Evolutionary conservation across 92 coral and sea anemone genomes (phyloP).

Genomic region (Virgularia gustaviana): DNA sequence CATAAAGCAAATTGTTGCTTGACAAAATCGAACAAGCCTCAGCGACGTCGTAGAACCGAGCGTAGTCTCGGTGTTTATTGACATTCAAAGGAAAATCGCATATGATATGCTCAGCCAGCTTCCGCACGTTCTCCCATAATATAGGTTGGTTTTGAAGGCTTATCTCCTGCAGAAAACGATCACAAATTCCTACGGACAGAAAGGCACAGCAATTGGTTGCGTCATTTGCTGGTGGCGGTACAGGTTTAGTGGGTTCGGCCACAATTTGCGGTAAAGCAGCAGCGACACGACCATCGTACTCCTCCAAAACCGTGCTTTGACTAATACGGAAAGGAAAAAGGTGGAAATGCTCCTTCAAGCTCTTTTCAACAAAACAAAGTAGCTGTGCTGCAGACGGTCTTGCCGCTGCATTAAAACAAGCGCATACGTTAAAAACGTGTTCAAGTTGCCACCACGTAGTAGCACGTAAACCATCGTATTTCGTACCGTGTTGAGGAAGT

Average conservation of each 20-base stretch:
- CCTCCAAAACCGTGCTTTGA: background rate
- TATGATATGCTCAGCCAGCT: constrained; percentile 20
- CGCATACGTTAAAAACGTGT: background rate
- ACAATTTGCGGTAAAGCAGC: background rate
- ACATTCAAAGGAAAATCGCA: constrained; percentile 11
- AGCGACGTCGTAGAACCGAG: constrained; percentile 7
- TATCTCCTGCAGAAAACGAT: constrained; percentile 20
- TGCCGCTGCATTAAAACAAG: background rate
- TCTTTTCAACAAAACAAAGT: background rate
- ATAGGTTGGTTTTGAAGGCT: background rate
- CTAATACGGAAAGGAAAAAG: background rate
- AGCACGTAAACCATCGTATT: background rate
- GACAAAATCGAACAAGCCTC: constrained; percentile 11
- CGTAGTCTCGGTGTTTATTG: constrained; percentile 16
- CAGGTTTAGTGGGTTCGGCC: background rate
- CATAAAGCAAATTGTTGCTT: background rate
- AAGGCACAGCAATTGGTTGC: constrained; percentile 44
- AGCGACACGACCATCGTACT: background rate
- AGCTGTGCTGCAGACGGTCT: constrained; percentile 3
- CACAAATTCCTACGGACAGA: constrained; percentile 42
- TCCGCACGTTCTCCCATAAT: constrained; percentile 9
- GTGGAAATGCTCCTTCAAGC: background rate
- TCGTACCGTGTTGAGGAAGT: constrained; percentile 7
- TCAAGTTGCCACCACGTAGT: constrained; percentile 22
- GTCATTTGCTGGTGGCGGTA: constrained; percentile 29